Evolutionary conservation across 35 echinoderm and acorn worm genomes (phyloP).

Genomic region (Diadema setosum): DNA sequence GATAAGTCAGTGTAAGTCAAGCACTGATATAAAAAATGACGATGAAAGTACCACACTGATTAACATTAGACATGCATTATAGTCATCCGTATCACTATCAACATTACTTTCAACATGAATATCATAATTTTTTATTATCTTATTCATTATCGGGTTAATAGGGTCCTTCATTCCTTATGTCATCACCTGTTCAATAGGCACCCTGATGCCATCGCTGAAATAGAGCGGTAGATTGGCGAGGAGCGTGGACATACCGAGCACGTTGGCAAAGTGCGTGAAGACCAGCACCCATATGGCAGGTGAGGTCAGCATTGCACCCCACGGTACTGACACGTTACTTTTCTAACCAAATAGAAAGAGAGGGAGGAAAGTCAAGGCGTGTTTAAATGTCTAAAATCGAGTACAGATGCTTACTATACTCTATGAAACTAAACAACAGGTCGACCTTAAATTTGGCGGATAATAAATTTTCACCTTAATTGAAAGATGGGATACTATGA

Average conservation of each 20-base stretch:
- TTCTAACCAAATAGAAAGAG: too few relatives aligned
- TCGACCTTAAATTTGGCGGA: too few relatives aligned
- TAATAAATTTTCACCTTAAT: too few relatives aligned
- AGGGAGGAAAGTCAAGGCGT: too few relatives aligned
- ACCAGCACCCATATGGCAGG: constrained; percentile 60
- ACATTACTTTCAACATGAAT: background rate
- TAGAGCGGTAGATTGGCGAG: constrained; percentile 82
- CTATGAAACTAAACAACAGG: too few relatives aligned
- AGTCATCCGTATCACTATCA: too few relatives aligned
- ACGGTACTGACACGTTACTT: too few relatives aligned
- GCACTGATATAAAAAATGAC: background rate
- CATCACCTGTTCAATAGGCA: constrained; percentile 77
- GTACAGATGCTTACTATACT: too few relatives aligned
- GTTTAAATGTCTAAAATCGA: too few relatives aligned
- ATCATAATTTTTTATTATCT: background rate
- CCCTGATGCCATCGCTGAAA: constrained; percentile 59
- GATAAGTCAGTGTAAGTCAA: background rate
- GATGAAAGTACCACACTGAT: background rate
- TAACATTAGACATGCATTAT: background rate
- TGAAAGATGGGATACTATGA: too few relatives aligned
- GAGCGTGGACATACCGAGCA: constrained; percentile 82
- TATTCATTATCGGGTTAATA: background rate
- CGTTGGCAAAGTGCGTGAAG: constrained; percentile 70
- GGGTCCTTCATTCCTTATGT: background rate
- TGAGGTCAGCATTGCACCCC: constrained; percentile 45